phyloP scores from a whole-genome alignment of 2,888 invertebrate genomes.

The Matsumyia berberina region DNA sequence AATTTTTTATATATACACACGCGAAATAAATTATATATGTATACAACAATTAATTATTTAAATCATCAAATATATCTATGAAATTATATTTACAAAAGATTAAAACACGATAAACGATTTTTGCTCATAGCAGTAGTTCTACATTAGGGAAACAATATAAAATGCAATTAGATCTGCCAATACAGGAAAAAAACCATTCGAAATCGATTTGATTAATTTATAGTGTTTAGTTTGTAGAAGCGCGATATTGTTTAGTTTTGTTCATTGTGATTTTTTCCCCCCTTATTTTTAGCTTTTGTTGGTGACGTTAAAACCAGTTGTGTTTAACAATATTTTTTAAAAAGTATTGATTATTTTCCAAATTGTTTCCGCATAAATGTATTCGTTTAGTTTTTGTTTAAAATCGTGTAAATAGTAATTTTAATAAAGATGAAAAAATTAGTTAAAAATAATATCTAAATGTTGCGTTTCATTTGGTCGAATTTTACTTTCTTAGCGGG shows the following conservation, averaged over 20 bases:
- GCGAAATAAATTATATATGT: constrained; percentile 69
- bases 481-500: no score
- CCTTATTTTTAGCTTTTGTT: constrained; percentile 37
- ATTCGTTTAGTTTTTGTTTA: constrained; percentile 38
- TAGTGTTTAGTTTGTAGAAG: constrained; percentile 15
- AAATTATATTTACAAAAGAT: constrained; percentile 67
- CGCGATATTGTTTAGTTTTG: constrained; percentile 35
- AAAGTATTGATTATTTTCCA: constrained; percentile 40
- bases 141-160: constrained; percentile 27
- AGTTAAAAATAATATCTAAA: constrained; percentile 40
- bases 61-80: constrained; percentile 56
- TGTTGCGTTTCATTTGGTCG: constrained; percentile 3
- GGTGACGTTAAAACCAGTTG: neutral
- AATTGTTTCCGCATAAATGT: constrained; percentile 26
- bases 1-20: constrained; percentile 69
- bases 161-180: constrained; percentile 59
- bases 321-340: constrained; percentile 47
- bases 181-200: constrained; percentile 60
- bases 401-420: constrained; percentile 64
- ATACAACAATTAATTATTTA: constrained; percentile 69
- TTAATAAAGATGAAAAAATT: constrained; percentile 66
- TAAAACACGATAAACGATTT: constrained; percentile 41
- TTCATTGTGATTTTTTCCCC: constrained; percentile 37
- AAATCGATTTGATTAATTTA: constrained; percentile 22
- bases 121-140: constrained; percentile 40